Evolutionary conservation across 2,113 vertebrate species (phyloP), one percentile per base, ranked within the genome.

Genomic region (Charadrius vociferus): DNA sequence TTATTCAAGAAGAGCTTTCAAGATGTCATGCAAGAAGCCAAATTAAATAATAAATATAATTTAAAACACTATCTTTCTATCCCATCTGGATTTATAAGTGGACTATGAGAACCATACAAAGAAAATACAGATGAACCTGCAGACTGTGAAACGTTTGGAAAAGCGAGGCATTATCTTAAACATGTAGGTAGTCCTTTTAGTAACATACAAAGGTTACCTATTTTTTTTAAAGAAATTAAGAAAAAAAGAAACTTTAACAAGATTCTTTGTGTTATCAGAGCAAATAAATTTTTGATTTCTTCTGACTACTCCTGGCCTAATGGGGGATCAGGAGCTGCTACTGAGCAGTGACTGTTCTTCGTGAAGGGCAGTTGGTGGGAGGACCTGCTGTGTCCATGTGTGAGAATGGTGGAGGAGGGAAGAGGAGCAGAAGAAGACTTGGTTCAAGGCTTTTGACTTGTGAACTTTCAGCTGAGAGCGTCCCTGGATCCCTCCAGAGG

Each of bases 1-100:
- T 68, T 93, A 82, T 55, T 81, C 71, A 66, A 78, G 88, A 90
- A 72, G 66, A 92, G 68, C 58, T 95, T 88, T 90, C 67, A 74
- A 55, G 66, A 56, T 87, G 63, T 29, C 80, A 32, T 61, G 67
- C 61, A 68, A 45, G 49, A 92, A 95, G 63, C 10, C 70, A 84
- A 75, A 86, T 73, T 34, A 80, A 37, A 50, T 68, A 94, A 72
- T 72, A 88, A 89, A 83, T 70, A 66, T 18, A 24, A 59, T 68
- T 67, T 83, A 7, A 88, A 90, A 78, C 70, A 1, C 2, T 56
- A 11, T 74, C 45, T 83, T 83, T 63, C 34, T 79, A 7, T 88
- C 23, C 32, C 26, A 36, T 74, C 66, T 96, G 30, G 49, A 86
- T 87, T 95, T 83, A 39, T 19, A 84, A 81, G 47, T 50, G 30